Evolutionary conservation across 1,140 invertebrate genomes (phyloP).

Genomic region (Thaumatotibia leucotreta): DNA sequence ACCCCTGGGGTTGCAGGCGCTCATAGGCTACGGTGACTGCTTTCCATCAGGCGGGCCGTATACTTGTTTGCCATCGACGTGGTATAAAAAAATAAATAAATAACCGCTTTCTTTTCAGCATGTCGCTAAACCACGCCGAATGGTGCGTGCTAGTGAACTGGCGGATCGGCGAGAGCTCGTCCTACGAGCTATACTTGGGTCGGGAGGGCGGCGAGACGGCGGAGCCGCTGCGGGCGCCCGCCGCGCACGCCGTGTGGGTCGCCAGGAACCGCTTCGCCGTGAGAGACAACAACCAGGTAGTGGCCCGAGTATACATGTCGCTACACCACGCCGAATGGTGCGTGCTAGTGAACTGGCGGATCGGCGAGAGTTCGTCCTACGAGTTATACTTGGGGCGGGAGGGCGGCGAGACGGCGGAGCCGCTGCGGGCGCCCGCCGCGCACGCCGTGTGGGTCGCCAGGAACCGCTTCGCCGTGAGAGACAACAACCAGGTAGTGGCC

Average conservation of each 20-base stretch:
- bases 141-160: slow-evolving; percentile 66
- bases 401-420: slow-evolving; percentile 78
- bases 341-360: slow-evolving; percentile 63
- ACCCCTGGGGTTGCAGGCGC: too few relatives aligned
- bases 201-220: slow-evolving; percentile 79
- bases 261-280: slow-evolving; percentile 99
- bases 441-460: slow-evolving; percentile 98
- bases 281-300: slow-evolving; percentile 91
- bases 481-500: slow-evolving; percentile 91
- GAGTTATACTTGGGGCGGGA: slow-evolving; percentile 95
- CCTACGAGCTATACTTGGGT: slow-evolving; percentile 95
- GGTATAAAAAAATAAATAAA: too few relatives aligned
- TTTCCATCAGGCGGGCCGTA: too few relatives aligned
- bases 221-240: slow-evolving; percentile 91
- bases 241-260: slow-evolving; percentile 97
- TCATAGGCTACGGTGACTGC: too few relatives aligned
- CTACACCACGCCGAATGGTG: slow-evolving; percentile 92
- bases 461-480: slow-evolving; percentile 98
- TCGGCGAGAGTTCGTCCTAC: slow-evolving; percentile 93
- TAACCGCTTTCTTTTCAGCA: slow-evolving; percentile 79
- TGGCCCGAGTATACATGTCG: too few relatives aligned
- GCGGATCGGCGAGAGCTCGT: slow-evolving; percentile 88
- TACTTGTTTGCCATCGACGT: too few relatives aligned
- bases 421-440: slow-evolving; percentile 92
- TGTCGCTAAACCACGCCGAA: slow-evolving; percentile 96